Conservation (phyloP, 2,113 vertebrate genomes). For the Chascanopsetta lugubris region DNA sequence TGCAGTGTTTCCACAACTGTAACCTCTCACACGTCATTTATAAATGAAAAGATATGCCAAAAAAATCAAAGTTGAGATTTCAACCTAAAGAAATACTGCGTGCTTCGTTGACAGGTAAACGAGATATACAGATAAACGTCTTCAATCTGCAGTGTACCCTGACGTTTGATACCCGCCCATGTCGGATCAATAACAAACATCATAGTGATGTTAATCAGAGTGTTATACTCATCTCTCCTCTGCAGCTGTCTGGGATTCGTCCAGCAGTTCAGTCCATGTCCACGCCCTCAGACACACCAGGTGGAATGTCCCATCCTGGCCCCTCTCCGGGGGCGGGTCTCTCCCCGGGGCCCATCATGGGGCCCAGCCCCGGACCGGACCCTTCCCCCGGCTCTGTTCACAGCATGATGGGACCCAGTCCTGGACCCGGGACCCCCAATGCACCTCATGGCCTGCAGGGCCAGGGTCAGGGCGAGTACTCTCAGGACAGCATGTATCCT, state of each 20-base stretch:
- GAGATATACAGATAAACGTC: too few species aligned
- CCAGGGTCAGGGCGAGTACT: constrained; percentile 88
- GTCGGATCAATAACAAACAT: background rate
- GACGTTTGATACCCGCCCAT: too few species aligned
- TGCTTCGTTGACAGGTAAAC: too few species aligned
- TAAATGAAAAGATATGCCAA: too few species aligned
- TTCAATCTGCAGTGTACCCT: too few species aligned
- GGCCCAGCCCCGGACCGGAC: constrained; percentile 95
- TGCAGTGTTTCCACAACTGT: too few species aligned
- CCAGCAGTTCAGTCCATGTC: constrained; percentile 85
- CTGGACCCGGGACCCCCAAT: constrained; percentile 93
- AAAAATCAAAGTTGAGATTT: too few species aligned
- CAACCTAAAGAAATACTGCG: too few species aligned
- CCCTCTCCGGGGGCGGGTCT: constrained; percentile 94
- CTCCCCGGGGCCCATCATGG: constrained; percentile 96
- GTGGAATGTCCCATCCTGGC: constrained; percentile 94
- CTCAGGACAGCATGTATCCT: constrained; percentile 90
- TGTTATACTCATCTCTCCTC: background rate
- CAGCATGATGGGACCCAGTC: constrained; percentile 98
- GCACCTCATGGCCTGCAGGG: constrained; percentile 87
- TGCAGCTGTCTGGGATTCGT: constrained; percentile 36
- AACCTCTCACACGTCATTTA: too few species aligned
- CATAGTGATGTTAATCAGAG: background rate
- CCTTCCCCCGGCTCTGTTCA: constrained; percentile 96
- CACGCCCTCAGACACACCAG: constrained; percentile 89